Evolutionary conservation across 1,140 invertebrate genomes (phyloP).

Genomic region (Holotrichia oblita): DNA sequence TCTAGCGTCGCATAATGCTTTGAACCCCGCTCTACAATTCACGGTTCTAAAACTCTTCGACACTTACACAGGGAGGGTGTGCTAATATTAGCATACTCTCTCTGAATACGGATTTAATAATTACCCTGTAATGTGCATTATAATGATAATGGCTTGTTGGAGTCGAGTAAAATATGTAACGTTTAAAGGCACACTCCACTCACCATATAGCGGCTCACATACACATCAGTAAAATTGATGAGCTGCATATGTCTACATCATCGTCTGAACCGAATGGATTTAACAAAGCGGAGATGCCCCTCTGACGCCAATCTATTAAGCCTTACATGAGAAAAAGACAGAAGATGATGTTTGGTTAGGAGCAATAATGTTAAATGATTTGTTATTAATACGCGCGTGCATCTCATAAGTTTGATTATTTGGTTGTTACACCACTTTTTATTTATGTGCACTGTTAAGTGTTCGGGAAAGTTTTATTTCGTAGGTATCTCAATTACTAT

Average conservation of each 20-base stretch:
- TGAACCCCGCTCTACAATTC: not conserved
- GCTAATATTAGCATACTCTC: constrained; percentile 46
- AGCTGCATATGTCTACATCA: constrained; percentile 43
- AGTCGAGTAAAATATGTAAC: constrained; percentile 41
- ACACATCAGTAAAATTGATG: constrained; percentile 44
- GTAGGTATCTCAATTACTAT: not conserved
- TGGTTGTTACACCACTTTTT: constrained; percentile 28
- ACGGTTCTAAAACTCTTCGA: constrained; percentile 24
- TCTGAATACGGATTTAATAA: constrained; percentile 45
- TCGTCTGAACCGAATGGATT: constrained; percentile 37
- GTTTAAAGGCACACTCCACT: constrained; percentile 46
- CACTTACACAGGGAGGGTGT: constrained; percentile 42
- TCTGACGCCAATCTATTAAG: not conserved
- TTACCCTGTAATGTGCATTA: constrained; percentile 48
- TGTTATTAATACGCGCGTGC: constrained; percentile 42
- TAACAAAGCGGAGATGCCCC: constrained; percentile 25
- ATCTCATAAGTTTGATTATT: constrained; percentile 28
- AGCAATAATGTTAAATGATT: constrained; percentile 42
- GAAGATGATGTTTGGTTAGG: constrained; percentile 29
- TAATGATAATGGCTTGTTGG: constrained; percentile 43
- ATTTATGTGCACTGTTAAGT: constrained; percentile 30
- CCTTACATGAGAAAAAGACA: not conserved
- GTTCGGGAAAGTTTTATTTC: not conserved
- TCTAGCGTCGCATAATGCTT: not conserved
- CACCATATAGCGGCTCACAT: constrained; percentile 26